Conservation (phyloP, 2,888 invertebrate genomes). For the Drosophila prolongata region DNA sequence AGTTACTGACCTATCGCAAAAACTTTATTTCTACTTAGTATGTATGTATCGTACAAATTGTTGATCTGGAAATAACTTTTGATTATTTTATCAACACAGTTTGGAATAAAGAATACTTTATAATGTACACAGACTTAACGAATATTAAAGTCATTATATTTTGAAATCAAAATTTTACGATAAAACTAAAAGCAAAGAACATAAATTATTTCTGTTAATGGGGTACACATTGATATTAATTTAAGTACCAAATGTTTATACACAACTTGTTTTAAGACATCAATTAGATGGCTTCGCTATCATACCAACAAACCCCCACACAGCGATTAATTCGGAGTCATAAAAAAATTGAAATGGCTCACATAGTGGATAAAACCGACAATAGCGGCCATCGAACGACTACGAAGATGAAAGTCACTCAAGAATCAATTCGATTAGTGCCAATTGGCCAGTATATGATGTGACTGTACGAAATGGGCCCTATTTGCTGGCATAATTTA, state of each 20-base stretch:
- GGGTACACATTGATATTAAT: conserved; percentile 15
- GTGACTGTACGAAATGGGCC: conserved; percentile 29
- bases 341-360: conserved; percentile 22
- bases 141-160: too few relatives aligned
- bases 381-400: conserved; percentile 1
- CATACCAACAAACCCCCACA: conserved; percentile 7
- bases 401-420: conserved; percentile 12
- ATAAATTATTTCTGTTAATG: background rate
- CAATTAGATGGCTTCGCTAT: conserved; percentile 30
- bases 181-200: background rate
- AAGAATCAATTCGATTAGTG: conserved; percentile 47
- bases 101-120: too few relatives aligned
- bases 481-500: conserved; percentile 56
- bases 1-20: conserved; percentile 6
- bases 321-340: conserved; percentile 19
- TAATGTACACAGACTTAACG: too few relatives aligned
- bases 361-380: background rate
- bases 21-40: too few relatives aligned
- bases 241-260: conserved; percentile 23
- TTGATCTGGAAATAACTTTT: too few relatives aligned
- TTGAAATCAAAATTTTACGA: conserved; percentile 1
- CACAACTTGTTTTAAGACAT: conserved; percentile 25
- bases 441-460: conserved; percentile 24
- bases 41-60: too few relatives aligned
- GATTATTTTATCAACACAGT: too few relatives aligned